Percentiles rank a stretch among this genome's conserved stretches.
phyloP scores from a whole-genome alignment of 1,140 invertebrate genomes.

The Berghia stephanieae region DNA sequence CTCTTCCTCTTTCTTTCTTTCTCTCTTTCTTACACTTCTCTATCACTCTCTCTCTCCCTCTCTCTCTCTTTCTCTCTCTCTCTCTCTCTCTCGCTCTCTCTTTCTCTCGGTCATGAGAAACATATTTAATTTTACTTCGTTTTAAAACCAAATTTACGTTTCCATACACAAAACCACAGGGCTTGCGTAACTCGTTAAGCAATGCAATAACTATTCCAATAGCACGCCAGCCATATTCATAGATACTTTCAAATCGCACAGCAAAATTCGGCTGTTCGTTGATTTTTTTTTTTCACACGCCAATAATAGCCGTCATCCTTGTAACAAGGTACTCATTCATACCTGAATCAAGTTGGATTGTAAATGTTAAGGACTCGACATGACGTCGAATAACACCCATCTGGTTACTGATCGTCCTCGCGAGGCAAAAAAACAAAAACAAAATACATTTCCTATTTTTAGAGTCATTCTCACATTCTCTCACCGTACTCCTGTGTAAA shows the following conservation, averaged over 20 bases:
- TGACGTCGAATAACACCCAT: too few species aligned
- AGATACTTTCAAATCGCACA: neutral
- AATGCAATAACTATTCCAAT: neutral
- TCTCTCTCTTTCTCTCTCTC: neutral
- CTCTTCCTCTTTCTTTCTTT: neutral
- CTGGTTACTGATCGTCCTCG: neutral
- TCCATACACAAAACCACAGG: conserved; percentile 2
- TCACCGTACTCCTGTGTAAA: too few species aligned
- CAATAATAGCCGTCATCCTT: too few species aligned
- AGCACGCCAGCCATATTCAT: neutral
- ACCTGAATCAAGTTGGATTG: too few species aligned
- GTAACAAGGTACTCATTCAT: too few species aligned
- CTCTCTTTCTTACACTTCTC: neutral
- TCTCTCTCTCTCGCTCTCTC: neutral
- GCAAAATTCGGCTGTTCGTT: neutral
- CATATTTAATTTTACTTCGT: neutral
- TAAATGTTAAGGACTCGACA: too few species aligned
- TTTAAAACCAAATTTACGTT: neutral
- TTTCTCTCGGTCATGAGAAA: neutral
- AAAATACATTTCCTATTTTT: too few species aligned
- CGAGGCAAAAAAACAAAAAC: neutral
- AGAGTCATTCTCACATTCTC: too few species aligned
- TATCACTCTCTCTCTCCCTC: neutral
- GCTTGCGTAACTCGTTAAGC: too few species aligned
- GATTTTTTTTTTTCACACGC: neutral